Conservation (phyloP, 2,888 invertebrate genomes). For the Zelleria hepariella region DNA sequence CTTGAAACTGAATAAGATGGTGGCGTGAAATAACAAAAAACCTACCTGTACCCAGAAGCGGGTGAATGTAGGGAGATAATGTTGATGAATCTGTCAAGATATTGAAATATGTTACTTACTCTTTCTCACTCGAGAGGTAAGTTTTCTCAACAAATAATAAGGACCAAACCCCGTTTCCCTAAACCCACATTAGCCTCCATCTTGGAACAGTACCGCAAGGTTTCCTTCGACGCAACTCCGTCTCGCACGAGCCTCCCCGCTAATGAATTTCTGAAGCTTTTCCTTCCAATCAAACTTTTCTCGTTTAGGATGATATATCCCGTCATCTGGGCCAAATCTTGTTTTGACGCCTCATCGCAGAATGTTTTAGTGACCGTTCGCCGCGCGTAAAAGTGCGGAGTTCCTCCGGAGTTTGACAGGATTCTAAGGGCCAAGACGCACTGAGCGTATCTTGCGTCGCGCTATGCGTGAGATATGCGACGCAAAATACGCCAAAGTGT, state of each 20-base stretch:
- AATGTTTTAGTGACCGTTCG: background rate
- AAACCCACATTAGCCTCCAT: background rate
- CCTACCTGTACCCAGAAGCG: too few relatives aligned
- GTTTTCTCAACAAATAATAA: too few relatives aligned
- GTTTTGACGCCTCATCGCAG: slow-evolving; percentile 20
- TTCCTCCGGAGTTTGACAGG: background rate
- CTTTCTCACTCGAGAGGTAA: too few relatives aligned
- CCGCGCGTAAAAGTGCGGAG: background rate
- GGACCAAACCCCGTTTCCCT: background rate
- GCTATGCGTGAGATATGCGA: too few relatives aligned
- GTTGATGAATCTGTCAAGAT: too few relatives aligned
- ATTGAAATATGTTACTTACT: too few relatives aligned
- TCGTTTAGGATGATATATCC: slow-evolving; percentile 57
- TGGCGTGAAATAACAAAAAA: too few relatives aligned
- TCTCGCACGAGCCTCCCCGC: slow-evolving; percentile 37
- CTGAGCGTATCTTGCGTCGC: too few relatives aligned
- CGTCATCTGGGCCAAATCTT: slow-evolving; percentile 27
- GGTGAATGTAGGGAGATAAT: too few relatives aligned
- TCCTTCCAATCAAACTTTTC: slow-evolving; percentile 59
- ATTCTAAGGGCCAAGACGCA: too few relatives aligned
- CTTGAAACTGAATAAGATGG: too few relatives aligned
- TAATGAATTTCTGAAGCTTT: slow-evolving; percentile 61
- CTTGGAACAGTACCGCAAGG: background rate
- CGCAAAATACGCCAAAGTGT: too few relatives aligned
- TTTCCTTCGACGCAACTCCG: slow-evolving; percentile 30